Percentiles rank a stretch among this genome's conserved stretches.
phyloP scores from a whole-genome alignment of 2,888 invertebrate genomes.

The Drosophila meridionalis region DNA sequence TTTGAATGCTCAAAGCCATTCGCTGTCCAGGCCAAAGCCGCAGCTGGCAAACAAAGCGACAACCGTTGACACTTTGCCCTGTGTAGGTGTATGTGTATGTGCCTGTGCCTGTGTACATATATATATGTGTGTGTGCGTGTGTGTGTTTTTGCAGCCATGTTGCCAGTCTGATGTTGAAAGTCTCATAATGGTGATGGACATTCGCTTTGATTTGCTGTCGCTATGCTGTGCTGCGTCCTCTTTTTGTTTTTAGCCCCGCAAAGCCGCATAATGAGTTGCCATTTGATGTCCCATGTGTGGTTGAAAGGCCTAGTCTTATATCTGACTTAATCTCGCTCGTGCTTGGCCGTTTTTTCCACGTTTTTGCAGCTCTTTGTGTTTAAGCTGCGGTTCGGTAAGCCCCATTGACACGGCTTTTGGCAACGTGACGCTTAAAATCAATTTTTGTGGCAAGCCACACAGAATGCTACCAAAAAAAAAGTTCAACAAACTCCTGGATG shows the following conservation, averaged over 20 bases:
- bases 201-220: slow-evolving; percentile 74
- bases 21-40: slow-evolving; percentile 62
- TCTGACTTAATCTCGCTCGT: slow-evolving; percentile 50
- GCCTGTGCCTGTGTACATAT: neutral
- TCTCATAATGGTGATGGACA: slow-evolving; percentile 80
- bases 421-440: slow-evolving; percentile 73
- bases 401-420: slow-evolving; percentile 61
- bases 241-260: slow-evolving; percentile 53
- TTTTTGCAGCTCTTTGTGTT: slow-evolving; percentile 36
- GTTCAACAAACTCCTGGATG: slow-evolving; percentile 5
- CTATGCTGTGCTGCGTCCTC: slow-evolving; percentile 27
- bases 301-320: slow-evolving; percentile 47
- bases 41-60: slow-evolving; percentile 63
- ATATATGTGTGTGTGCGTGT: slow-evolving; percentile 21
- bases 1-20: slow-evolving; percentile 62
- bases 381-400: slow-evolving; percentile 52
- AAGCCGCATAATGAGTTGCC: slow-evolving; percentile 73
- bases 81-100: neutral
- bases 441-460: slow-evolving; percentile 52
- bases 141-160: slow-evolving; percentile 36
- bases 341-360: slow-evolving; percentile 9
- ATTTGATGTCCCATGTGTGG: slow-evolving; percentile 71
- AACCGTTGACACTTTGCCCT: slow-evolving; percentile 72
- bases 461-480: slow-evolving; percentile 13
- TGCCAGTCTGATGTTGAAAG: slow-evolving; percentile 54